These are phyloP conservation scores for Aethes cnicana DNA, from an alignment of 2,888 invertebrate genomes.

Conservation along the genomic window DNA sequence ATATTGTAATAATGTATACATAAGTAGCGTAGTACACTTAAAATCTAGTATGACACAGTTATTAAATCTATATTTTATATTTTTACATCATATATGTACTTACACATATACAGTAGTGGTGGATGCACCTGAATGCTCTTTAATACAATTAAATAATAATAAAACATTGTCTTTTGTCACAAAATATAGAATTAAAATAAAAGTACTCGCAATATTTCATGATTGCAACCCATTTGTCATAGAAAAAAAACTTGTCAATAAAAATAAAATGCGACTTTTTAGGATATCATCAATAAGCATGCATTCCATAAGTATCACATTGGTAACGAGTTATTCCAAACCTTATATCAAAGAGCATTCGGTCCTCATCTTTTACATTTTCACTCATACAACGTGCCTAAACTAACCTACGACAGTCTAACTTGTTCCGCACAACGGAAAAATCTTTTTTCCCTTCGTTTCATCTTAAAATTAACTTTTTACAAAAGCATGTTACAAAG, in stretches of 20 bases:
- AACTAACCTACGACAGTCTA: constrained; percentile 79
- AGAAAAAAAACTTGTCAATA: neutral
- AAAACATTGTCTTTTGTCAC: constrained; percentile 29
- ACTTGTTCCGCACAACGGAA: constrained; percentile 80
- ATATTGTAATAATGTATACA: constrained; percentile 74
- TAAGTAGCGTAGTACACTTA: constrained; percentile 81
- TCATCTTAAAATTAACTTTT: constrained; percentile 65
- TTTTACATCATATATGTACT: constrained; percentile 76
- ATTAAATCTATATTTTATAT: constrained; percentile 76
- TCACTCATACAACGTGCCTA: constrained; percentile 73
- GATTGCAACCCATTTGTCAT: constrained; percentile 6
- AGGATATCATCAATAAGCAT: constrained; percentile 1
- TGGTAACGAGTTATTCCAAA: neutral
- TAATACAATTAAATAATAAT: constrained; percentile 18
- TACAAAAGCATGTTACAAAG: constrained; percentile 63
- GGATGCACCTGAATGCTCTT: constrained; percentile 55
- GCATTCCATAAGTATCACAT: constrained; percentile 5
- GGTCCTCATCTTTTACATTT: constrained; percentile 58
- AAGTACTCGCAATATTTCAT: constrained; percentile 20
- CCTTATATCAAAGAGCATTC: constrained; percentile 44
- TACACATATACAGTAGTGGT: constrained; percentile 73
- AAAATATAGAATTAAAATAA: constrained; percentile 11
- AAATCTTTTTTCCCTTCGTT: constrained; percentile 69
- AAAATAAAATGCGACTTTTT: constrained; percentile 1
- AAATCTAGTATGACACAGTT: constrained; percentile 80